phyloP scores from a whole-genome alignment of 2,113 vertebrate species.

The Rhinichthys klamathensis region DNA sequence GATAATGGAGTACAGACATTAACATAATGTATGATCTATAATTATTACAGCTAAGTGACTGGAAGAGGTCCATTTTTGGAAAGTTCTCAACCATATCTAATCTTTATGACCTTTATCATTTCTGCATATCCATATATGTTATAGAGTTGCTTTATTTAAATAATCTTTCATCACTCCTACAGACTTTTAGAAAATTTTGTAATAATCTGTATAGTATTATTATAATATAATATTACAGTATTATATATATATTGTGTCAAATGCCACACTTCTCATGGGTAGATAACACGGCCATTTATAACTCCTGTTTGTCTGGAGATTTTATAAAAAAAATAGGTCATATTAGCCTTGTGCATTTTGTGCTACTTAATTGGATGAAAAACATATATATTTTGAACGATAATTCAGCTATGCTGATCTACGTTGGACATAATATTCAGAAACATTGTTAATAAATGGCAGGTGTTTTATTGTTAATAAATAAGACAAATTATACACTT shows the following conservation, averaged over 20 bases:
- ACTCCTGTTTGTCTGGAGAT: not conserved
- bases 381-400: not conserved
- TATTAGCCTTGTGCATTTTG: not conserved
- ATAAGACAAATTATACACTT: conserved; percentile 31
- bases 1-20: conserved; percentile 7
- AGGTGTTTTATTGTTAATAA: conserved; percentile 48
- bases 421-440: not conserved
- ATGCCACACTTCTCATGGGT: not conserved
- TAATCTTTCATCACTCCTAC: not conserved
- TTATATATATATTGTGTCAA: not conserved
- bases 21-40: not conserved
- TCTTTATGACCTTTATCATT: not conserved
- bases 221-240: no score
- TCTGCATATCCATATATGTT: not conserved
- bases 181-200: not conserved
- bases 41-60: not conserved
- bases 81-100: not conserved
- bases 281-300: not conserved
- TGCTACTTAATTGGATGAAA: not conserved
- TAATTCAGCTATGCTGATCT: not conserved
- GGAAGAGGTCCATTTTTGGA: not conserved
- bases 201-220: not conserved
- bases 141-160: not conserved
- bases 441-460: not conserved
- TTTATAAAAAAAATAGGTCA: not conserved